Evolutionary conservation across 2,888 invertebrate genomes (phyloP), one percentile per base, ranked within the genome.

Genomic region (Eremobia ochroleuca): DNA sequence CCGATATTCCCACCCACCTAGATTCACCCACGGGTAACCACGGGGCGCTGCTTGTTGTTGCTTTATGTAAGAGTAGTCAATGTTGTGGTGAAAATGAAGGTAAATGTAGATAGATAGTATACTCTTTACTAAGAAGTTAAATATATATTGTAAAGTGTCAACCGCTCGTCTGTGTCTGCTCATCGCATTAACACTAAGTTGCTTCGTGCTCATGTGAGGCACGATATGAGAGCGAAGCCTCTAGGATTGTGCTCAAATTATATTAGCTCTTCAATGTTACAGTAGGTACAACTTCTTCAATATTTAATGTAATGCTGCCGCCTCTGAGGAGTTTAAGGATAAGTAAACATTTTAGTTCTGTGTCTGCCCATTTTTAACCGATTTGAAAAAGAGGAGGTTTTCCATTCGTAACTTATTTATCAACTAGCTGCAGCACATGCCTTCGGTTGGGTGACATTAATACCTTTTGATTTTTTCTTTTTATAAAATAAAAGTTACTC

Each of bases 181-280:
- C 85, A 86, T 85, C 82, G 81, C 79, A 87, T 87, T 88, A 86
- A 43, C 77, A 69, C 81, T 88, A 88, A 85, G 83, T 88, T 83
- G 83, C 77, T 62, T 40, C 62, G 70, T 21, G 83, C 76, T 61
- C 82, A 65, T 74, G 85, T 70, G 78, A 28, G 75, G 52, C 18
- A 34, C 67, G 84, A 76, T 73, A 83, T 67, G 65, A 28, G 71
- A 70, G 49, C n/a, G 62, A 73, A 73, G 64, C 69, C 59, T 72
- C 70, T 46, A 31, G 34, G 86, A 83, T 82, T 79, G 75, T 83
- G 68, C 65, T 83, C 65, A 18, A 74, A 83, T 82, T 80, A 79
- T 79, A 83, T 82, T 79, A 74, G 34, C 64, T n/a, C 34, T 55
- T 34, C 40, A 64, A 83, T 79, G 68, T 59, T 59, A 74, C 40